These are phyloP conservation scores for Lacanobia oleracea DNA, from an alignment of 2,888 invertebrate species.

Conservation along the genomic window DNA sequence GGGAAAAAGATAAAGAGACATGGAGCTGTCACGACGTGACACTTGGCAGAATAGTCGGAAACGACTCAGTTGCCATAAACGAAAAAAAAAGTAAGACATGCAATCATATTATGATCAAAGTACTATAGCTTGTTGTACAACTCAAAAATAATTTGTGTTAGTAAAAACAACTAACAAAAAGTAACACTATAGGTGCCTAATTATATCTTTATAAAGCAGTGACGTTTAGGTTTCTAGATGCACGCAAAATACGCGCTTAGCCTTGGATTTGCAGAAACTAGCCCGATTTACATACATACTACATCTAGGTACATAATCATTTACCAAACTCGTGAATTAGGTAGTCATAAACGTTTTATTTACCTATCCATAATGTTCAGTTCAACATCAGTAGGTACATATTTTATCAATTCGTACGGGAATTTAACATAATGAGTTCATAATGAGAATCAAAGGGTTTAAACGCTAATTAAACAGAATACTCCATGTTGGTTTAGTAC, in stretches of 20 bases:
- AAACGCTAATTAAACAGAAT: conserved; percentile 17
- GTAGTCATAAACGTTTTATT: not conserved
- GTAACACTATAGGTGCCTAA: not conserved
- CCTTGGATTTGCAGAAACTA: too few relatives aligned
- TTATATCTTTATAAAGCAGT: conserved; percentile 9
- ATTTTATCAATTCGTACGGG: not conserved
- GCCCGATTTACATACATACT: too few relatives aligned
- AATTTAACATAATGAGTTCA: conserved; percentile 3
- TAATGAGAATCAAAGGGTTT: not conserved
- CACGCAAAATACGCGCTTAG: too few relatives aligned
- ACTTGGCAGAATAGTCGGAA: not conserved
- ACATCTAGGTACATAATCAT: not conserved
- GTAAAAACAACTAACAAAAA: conserved; percentile 34
- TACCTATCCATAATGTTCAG: too few relatives aligned
- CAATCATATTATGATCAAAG: conserved; percentile 3
- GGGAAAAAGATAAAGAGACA: too few relatives aligned
- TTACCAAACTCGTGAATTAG: conserved; percentile 3
- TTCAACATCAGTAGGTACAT: too few relatives aligned
- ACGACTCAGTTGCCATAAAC: not conserved
- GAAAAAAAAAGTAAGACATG: not conserved
- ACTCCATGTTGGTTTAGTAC: conserved; percentile 3
- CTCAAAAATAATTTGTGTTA: not conserved
- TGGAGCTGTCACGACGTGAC: too few relatives aligned
- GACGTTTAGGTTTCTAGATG: too few relatives aligned
- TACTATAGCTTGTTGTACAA: not conserved